These are phyloP conservation scores for Myotis planiceps DNA, from an alignment of 2,797 vertebrate species.

Conservation along the genomic window DNA sequence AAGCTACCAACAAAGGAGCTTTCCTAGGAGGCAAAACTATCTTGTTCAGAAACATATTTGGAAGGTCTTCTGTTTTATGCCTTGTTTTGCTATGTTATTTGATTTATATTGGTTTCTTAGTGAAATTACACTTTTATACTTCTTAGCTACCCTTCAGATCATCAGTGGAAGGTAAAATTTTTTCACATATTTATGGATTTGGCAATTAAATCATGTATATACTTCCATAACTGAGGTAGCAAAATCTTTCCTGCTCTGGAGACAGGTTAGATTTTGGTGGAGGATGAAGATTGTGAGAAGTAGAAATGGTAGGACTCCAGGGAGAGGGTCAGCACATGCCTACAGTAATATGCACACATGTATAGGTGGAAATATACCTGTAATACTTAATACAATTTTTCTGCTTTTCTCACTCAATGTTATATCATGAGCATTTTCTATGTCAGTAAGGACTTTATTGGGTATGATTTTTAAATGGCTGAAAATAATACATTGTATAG, in stretches of 20 bases:
- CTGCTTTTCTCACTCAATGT: neutral
- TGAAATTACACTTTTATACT: neutral
- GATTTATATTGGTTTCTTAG: neutral
- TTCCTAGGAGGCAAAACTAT: neutral
- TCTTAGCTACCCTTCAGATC: neutral
- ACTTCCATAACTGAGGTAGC: neutral
- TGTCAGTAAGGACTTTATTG: neutral
- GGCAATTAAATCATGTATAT: neutral
- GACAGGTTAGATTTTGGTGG: neutral
- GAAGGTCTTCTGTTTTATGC: neutral
- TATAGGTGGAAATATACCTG: neutral
- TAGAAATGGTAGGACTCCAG: neutral
- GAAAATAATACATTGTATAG: neutral
- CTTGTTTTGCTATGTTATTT: constrained; percentile 15
- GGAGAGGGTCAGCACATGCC: neutral
- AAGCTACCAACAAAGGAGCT: too few relatives aligned
- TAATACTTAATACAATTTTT: neutral
- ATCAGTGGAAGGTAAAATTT: neutral
- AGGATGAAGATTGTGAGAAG: neutral
- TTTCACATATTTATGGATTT: neutral
- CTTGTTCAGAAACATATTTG: neutral
- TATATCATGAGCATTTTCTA: neutral
- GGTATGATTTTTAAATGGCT: neutral
- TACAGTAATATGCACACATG: neutral
- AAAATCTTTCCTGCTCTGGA: neutral